Percentiles rank a stretch among this genome's conserved stretches.
Evolutionary conservation across 2,888 invertebrate species (phyloP).

Genomic region (Melipona beecheii): DNA sequence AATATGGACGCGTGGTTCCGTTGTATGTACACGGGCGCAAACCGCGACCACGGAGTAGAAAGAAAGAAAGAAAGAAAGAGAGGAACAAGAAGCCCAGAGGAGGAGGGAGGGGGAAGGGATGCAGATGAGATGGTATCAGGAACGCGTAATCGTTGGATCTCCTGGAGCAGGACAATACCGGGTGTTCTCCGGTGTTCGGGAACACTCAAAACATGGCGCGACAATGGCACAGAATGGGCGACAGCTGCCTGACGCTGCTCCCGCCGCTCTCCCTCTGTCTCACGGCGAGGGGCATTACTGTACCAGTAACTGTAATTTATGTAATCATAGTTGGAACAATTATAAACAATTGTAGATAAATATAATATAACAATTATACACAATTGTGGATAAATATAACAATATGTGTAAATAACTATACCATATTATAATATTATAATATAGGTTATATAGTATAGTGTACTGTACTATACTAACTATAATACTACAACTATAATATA

Average conservation of each 20-base stretch:
- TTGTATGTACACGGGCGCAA: conserved; percentile 44
- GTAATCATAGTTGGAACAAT: too few species aligned
- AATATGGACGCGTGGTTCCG: conserved; percentile 42
- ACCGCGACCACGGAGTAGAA: conserved; percentile 23
- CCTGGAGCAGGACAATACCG: conserved; percentile 80
- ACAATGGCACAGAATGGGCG: conserved; percentile 82
- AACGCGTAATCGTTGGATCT: conserved; percentile 82
- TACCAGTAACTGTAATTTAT: too few species aligned
- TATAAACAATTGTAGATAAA: too few species aligned
- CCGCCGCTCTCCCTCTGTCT: background rate
- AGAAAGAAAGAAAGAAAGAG: background rate
- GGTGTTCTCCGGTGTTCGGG: conserved; percentile 81
- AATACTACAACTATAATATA: too few species aligned
- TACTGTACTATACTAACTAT: too few species aligned
- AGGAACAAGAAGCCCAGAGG: conserved; percentile 20
- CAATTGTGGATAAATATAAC: too few species aligned
- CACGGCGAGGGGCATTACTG: too few species aligned
- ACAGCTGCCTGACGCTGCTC: conserved; percentile 81
- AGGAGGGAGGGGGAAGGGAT: conserved; percentile 72
- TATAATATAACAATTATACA: too few species aligned
- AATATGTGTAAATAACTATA: too few species aligned
- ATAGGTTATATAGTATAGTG: too few species aligned
- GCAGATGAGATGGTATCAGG: conserved; percentile 83
- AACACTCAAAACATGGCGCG: conserved; percentile 82
- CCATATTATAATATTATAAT: too few species aligned